Percentiles rank a stretch among this genome's conserved stretches.
Conservation (phyloP, 2,797 vertebrate species). For the Muscicapa striata region DNA sequence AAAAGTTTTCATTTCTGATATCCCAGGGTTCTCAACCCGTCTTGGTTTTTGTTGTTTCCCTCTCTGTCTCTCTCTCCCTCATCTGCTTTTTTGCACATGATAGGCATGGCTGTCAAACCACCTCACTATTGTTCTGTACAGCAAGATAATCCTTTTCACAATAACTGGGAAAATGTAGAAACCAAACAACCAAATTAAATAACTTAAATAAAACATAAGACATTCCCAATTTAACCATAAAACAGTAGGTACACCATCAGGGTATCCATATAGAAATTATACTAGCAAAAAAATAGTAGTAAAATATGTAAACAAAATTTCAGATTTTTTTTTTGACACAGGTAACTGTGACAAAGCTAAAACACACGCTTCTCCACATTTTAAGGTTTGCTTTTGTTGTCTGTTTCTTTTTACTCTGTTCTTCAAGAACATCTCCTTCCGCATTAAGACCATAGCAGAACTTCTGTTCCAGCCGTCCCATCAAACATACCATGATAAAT, state of each 20-base stretch:
- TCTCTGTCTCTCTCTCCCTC: constrained; percentile 14
- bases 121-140: constrained; percentile 70
- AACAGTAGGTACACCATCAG: constrained; percentile 75
- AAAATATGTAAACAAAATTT: constrained; percentile 86
- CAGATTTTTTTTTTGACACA: constrained; percentile 78
- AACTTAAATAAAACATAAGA: constrained; percentile 65
- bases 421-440: constrained; percentile 76
- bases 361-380: constrained; percentile 81
- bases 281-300: constrained; percentile 79
- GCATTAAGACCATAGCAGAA: constrained; percentile 76
- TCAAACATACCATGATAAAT: constrained; percentile 85
- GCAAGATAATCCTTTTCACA: constrained; percentile 72
- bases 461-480: constrained; percentile 75
- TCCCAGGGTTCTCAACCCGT: constrained; percentile 54
- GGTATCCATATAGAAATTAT: constrained; percentile 76
- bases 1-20: constrained; percentile 73
- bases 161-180: constrained; percentile 64
- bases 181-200: constrained; percentile 41
- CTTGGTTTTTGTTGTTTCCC: constrained; percentile 20
- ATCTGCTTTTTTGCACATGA: constrained; percentile 54
- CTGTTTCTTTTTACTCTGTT: constrained; percentile 73
- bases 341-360: constrained; percentile 82
- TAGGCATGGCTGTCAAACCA: constrained; percentile 67
- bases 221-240: constrained; percentile 70
- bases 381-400: constrained; percentile 77